phyloP scores from a whole-genome alignment of 2,888 invertebrate genomes.

The Watsonalla binaria region DNA sequence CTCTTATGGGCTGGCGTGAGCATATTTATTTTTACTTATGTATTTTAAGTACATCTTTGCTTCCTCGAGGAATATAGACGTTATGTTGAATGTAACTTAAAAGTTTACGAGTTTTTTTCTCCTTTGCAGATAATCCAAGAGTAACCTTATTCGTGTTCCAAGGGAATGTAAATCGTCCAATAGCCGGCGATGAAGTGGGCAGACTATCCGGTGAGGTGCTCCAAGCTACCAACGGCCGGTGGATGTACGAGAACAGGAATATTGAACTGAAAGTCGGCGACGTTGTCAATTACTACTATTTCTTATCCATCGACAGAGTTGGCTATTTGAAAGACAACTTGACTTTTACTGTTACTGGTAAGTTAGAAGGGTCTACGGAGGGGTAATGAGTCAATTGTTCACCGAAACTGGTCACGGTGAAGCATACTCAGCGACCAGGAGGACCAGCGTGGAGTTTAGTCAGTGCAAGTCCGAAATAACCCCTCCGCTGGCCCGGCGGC shows the following conservation, averaged over 20 bases:
- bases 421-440: too few species aligned
- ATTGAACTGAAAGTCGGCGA: slow-evolving; percentile 72
- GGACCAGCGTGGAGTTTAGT: too few species aligned
- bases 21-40: too few species aligned
- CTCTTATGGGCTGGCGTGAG: too few species aligned
- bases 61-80: too few species aligned
- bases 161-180: slow-evolving; percentile 79
- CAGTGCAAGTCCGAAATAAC: too few species aligned
- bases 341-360: slow-evolving; percentile 60
- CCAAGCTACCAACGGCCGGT: slow-evolving; percentile 59
- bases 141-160: slow-evolving; percentile 81
- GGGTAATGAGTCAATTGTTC: neutral
- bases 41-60: too few species aligned
- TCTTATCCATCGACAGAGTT: slow-evolving; percentile 71
- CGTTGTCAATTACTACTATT: slow-evolving; percentile 80
- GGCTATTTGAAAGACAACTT: slow-evolving; percentile 64
- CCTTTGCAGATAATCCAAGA: slow-evolving; percentile 62
- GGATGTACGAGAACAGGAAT: slow-evolving; percentile 70
- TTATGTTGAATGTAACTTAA: too few species aligned
- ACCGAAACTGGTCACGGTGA: neutral
- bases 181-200: slow-evolving; percentile 71
- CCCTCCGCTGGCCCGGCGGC: too few species aligned
- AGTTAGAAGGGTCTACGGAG: slow-evolving; percentile 10
- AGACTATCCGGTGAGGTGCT: slow-evolving; percentile 69
- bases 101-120: neutral